These are phyloP conservation scores for Chaunax sp. DNA, from an alignment of 2,797 vertebrate species.

Conservation along the genomic window DNA sequence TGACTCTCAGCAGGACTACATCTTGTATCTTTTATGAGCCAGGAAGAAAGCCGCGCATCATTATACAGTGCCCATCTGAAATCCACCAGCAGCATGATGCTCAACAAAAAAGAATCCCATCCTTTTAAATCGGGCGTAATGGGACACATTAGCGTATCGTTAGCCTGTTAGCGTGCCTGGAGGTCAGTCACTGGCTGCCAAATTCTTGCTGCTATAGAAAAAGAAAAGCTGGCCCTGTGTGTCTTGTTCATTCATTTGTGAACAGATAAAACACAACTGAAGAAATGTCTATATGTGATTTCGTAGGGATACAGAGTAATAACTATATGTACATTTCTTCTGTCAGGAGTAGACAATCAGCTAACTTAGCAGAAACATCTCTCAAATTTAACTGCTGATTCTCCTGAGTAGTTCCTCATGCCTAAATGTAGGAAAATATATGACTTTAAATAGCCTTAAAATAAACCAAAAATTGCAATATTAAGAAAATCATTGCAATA, in stretches of 20 bases:
- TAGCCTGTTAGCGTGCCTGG: constrained; percentile 83
- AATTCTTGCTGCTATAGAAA: constrained; percentile 69
- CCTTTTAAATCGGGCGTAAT: constrained; percentile 84
- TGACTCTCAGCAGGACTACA: constrained; percentile 85
- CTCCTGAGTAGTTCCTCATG: too few relatives aligned
- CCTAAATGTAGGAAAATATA: too few relatives aligned
- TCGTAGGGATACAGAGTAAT: constrained; percentile 24
- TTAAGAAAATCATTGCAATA: too few relatives aligned
- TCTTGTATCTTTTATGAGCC: constrained; percentile 82
- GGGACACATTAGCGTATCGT: constrained; percentile 86
- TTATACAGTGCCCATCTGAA: constrained; percentile 81
- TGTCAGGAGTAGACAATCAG: too few relatives aligned
- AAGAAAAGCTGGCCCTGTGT: constrained; percentile 60
- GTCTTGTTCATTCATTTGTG: constrained; percentile 68
- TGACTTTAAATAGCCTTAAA: too few relatives aligned
- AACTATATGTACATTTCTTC: constrained; percentile 9
- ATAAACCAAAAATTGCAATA: too few relatives aligned
- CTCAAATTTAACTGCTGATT: too few relatives aligned
- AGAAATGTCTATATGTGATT: constrained; percentile 32
- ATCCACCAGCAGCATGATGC: constrained; percentile 79
- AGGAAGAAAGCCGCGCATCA: constrained; percentile 82
- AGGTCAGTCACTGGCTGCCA: constrained; percentile 78
- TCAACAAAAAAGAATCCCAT: constrained; percentile 83
- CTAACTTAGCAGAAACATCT: too few relatives aligned
- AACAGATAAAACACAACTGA: constrained; percentile 55